These are phyloP conservation scores for Mellilla xanthometata DNA, from an alignment of 2,888 invertebrate species.

Conservation along the genomic window DNA sequence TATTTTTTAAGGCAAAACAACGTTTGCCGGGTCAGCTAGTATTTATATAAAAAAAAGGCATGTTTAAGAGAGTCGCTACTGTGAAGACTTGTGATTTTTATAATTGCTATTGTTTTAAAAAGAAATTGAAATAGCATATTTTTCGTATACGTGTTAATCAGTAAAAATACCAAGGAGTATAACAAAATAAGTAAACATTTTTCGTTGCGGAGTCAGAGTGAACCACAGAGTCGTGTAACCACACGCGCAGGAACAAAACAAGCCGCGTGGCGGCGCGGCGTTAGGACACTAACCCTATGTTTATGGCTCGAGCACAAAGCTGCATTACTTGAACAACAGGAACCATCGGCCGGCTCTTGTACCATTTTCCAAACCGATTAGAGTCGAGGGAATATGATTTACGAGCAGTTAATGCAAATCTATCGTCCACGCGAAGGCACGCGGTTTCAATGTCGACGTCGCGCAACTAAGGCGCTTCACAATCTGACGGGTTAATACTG, in stretches of 20 bases:
- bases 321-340: conserved; percentile 64
- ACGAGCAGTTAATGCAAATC: conserved; percentile 69
- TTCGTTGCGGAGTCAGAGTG: too few species aligned
- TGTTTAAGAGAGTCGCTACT: too few species aligned
- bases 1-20: too few species aligned
- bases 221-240: neutral
- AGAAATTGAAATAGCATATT: too few species aligned
- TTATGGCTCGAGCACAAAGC: conserved; percentile 61
- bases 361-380: conserved; percentile 34
- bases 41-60: too few species aligned
- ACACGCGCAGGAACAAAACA: conserved; percentile 1
- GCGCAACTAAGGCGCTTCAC: conserved; percentile 18
- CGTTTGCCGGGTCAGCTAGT: too few species aligned
- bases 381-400: conserved; percentile 63
- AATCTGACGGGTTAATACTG: conserved; percentile 45
- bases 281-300: conserved; percentile 58
- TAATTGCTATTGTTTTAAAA: too few species aligned
- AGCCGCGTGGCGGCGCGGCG: neutral
- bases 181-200: too few species aligned
- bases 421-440: conserved; percentile 56
- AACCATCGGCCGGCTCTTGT: conserved; percentile 25
- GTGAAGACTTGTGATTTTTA: too few species aligned
- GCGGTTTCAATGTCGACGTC: conserved; percentile 42
- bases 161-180: too few species aligned
- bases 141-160: too few species aligned